Evolutionary conservation across 2,113 vertebrate genomes (phyloP).

Genomic region (Stegostoma tigrinum): DNA sequence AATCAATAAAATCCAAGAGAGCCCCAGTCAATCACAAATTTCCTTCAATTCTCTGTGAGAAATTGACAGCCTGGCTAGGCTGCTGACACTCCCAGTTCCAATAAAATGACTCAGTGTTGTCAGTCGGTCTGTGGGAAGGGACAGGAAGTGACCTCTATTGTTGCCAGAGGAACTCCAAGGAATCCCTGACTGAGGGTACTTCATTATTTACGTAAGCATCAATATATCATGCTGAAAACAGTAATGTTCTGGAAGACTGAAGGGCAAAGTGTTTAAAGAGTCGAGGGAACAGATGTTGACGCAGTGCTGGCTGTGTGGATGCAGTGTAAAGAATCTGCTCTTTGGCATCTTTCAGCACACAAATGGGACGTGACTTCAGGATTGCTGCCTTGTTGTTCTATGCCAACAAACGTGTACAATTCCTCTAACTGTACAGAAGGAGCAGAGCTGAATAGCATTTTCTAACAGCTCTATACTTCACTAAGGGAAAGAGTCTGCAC

Average conservation of each 20-base stretch:
- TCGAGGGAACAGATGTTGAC: not conserved
- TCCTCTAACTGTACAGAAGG: not conserved
- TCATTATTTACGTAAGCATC: not conserved
- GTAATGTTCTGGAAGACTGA: not conserved
- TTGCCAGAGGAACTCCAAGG: not conserved
- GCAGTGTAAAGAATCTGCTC: not conserved
- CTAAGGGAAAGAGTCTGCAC: not conserved
- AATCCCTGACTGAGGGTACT: not conserved
- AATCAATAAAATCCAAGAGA: not conserved
- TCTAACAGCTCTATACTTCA: not conserved
- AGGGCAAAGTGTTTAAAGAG: not conserved
- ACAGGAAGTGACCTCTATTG: slow-evolving; percentile 1
- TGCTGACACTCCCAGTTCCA: not conserved
- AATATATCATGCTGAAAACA: not conserved
- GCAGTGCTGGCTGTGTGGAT: not conserved
- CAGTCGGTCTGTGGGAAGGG: not conserved
- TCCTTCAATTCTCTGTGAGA: slow-evolving; percentile 25
- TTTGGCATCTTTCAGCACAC: not conserved
- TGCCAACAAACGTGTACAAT: slow-evolving; percentile 10
- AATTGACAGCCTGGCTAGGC: not conserved
- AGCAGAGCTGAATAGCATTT: not conserved
- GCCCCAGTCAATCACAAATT: not conserved
- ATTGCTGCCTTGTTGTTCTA: not conserved
- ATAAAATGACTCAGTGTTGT: not conserved
- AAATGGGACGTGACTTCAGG: not conserved